These are phyloP conservation scores for Petrocephalus microphthalmus DNA, from an alignment of 2,113 vertebrate species.

Conservation along the genomic window DNA sequence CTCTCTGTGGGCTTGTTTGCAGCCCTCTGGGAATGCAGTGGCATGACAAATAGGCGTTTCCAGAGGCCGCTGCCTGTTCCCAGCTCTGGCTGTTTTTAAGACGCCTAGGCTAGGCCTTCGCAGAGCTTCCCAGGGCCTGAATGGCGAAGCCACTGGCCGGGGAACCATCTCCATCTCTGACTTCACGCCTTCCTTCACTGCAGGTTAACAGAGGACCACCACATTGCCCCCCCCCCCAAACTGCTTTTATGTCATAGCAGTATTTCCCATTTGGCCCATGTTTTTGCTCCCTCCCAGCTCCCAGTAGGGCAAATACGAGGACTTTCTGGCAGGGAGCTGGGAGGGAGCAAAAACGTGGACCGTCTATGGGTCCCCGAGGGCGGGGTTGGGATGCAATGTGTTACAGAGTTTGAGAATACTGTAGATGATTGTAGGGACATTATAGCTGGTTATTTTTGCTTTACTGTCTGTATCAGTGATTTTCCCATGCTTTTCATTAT, in stretches of 20 bases:
- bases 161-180: neutral
- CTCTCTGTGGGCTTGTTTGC: constrained; percentile 31
- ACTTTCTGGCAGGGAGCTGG: neutral
- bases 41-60: neutral
- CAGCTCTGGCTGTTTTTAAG: neutral
- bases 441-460: neutral
- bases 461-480: neutral
- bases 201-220: neutral
- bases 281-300: neutral
- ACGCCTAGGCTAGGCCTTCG: neutral
- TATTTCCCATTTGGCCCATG: neutral
- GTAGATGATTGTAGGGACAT: neutral
- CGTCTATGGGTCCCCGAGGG: neutral
- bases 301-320: neutral
- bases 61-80: neutral
- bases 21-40: constrained; percentile 53
- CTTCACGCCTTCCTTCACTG: neutral
- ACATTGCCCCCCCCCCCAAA: neutral
- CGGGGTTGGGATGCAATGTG: neutral
- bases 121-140: neutral
- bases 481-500: neutral
- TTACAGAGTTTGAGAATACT: neutral
- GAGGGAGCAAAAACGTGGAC: neutral
- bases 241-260: neutral
- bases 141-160: neutral